Conservation (phyloP, 2,113 vertebrate species). For the Melanostigma gelatinosum region DNA sequence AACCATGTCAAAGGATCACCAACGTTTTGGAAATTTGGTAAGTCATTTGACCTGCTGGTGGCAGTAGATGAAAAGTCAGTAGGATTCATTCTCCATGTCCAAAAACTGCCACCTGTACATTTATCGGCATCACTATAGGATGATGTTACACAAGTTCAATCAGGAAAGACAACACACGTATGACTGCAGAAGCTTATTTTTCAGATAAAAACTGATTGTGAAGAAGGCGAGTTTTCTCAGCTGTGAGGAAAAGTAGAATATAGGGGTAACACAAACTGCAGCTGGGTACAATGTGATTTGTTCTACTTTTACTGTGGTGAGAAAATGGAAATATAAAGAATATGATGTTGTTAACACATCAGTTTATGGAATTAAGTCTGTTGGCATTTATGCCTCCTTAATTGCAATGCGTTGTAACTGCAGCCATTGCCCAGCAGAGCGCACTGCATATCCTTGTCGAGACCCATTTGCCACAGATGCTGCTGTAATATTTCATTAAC, state of each 20-base stretch:
- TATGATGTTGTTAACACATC: neutral
- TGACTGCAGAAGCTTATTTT: neutral
- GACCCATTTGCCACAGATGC: neutral
- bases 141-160: neutral
- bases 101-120: neutral
- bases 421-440: slow-evolving; percentile 21
- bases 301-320: neutral
- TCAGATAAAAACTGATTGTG: neutral
- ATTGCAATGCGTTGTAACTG: slow-evolving; percentile 13
- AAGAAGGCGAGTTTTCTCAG: neutral
- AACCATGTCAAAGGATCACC: too few species aligned
- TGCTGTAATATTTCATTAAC: neutral
- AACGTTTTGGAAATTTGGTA: too few species aligned
- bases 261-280: neutral
- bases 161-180: neutral
- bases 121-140: neutral
- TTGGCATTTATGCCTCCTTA: neutral
- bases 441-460: neutral
- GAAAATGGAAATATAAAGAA: neutral
- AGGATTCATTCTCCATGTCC: neutral
- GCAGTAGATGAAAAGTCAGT: neutral
- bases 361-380: neutral
- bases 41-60: neutral
- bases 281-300: neutral
- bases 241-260: neutral